Evolutionary conservation across 2,113 vertebrate genomes (phyloP), one percentile per base, ranked within the genome.

Genomic region (Rousettus leschenaultii): DNA sequence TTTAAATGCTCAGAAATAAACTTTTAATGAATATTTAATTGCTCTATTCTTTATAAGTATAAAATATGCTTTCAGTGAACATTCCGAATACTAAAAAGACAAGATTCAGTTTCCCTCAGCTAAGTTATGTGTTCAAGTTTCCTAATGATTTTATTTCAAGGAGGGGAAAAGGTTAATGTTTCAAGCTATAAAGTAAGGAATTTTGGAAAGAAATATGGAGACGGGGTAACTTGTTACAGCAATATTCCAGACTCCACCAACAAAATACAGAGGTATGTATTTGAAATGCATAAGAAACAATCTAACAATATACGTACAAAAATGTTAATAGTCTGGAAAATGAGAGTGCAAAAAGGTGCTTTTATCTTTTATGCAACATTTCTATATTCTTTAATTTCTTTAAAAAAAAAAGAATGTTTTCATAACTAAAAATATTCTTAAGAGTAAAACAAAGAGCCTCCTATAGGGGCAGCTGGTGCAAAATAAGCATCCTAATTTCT

Each of bases 1-100:
- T 82, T 86, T 80, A 71, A 94, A 85, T 96, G 89, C 74, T 96
- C 57, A 30, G 43, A 95, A 92, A 95, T 82, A 86, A 91, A 88
- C 59, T 91, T 96, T 82, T 92, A 96, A 97, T 95, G 89, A 97
- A 90, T 96, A 97, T 92, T 87, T 97, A 97, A 97, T 96, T 96
- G 93, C 79, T 95, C 89, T 70, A 80, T 93, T 96, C 91, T 93
- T 95, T 83, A 80, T 95, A 90, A 51, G 35, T 78, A 91, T 92
- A 92, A 96, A 97, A 73, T 82, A 89, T 61, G 74, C 86, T 93
- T 86, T 83, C 59, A 30, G 86, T 55, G 84, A 95, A 86, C 79
- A 82, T 30, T 88, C 33, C 26, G 86, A 92, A 89, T 92, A 86
- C 59, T 61, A 84, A 96, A 55, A 68, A 77, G 86, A 51, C 53